Evolutionary conservation across 2,888 invertebrate species (phyloP), one percentile per base, ranked within the genome.

Genomic region (Drosophila acutilabella): DNA sequence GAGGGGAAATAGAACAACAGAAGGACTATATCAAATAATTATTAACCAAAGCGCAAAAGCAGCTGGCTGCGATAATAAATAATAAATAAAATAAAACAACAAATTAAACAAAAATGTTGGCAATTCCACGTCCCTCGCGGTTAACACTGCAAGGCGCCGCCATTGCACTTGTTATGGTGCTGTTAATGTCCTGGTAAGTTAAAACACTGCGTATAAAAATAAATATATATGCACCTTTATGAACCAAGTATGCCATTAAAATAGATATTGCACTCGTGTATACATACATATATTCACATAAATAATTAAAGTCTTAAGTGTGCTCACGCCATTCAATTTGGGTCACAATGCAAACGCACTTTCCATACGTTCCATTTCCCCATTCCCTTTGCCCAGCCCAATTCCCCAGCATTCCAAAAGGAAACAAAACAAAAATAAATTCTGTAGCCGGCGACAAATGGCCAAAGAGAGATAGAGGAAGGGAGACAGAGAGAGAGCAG

Each of bases 101-200:
- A 50, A 53, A 48, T 16, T 7, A 30, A 8, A n/a, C 38, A 44
- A 59, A 83, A 44, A 90, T 90, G 90, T 78, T 87, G 40, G 77
- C 81, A 68, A 74, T 89, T 70, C 73, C 79, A 53, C 65, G 82
- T 66, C 78, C 80, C 30, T 80, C 73, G 42, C 78, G 76, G 57
- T 59, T 85, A 38, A 64, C 80, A 56, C 64, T 91, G 57, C 80
- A 83, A 38, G 75, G 79, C 38, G 80, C 65, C 66, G 51, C 78
- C 73, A 36, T 64, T 8, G 82, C 78, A 33, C 45, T 90, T n/a
- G 53, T 77, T 48, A 65, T 78, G 48, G 62, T 86, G 60, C 53
- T 82, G 44, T 58, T 90, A 51, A 77, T 90, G 68, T 74, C 87
- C 80, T 90, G 90, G 90, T 91, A 74, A 90, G 41, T 41, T 50